Conservation (phyloP, 2,888 invertebrate genomes). For the Meteorus cinctellus region DNA sequence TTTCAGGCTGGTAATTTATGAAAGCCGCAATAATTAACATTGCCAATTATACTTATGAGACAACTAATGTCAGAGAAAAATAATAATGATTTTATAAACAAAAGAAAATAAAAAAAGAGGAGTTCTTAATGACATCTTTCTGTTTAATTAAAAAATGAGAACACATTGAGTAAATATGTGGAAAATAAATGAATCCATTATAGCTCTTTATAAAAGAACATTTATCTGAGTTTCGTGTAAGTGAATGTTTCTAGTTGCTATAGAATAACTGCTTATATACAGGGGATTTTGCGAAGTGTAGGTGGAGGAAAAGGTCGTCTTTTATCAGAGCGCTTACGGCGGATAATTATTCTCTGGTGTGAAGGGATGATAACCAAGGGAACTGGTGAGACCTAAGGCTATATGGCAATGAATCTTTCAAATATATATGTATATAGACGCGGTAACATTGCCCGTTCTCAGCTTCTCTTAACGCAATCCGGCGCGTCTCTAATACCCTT, state of each 20-base stretch:
- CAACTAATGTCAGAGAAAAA: neutral
- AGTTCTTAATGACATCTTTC: neutral
- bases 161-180: neutral
- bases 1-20: constrained; percentile 23
- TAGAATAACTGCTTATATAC: constrained; percentile 7
- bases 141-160: neutral
- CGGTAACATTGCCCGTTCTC: constrained; percentile 43
- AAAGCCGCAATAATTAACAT: constrained; percentile 28
- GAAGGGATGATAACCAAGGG: constrained; percentile 52
- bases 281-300: neutral
- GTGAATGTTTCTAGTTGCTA: neutral
- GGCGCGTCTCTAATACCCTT: constrained; percentile 24
- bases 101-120: neutral
- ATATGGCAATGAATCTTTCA: constrained; percentile 64
- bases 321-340: constrained; percentile 66
- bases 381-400: constrained; percentile 38
- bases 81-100: neutral
- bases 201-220: neutral
- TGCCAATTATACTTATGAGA: constrained; percentile 26
- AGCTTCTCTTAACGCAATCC: constrained; percentile 43
- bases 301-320: constrained; percentile 51
- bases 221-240: neutral
- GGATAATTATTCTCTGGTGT: constrained; percentile 68
- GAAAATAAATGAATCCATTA: neutral
- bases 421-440: constrained; percentile 38